Conservation (phyloP, 2,113 vertebrate genomes). For the Sciurus niger region DNA sequence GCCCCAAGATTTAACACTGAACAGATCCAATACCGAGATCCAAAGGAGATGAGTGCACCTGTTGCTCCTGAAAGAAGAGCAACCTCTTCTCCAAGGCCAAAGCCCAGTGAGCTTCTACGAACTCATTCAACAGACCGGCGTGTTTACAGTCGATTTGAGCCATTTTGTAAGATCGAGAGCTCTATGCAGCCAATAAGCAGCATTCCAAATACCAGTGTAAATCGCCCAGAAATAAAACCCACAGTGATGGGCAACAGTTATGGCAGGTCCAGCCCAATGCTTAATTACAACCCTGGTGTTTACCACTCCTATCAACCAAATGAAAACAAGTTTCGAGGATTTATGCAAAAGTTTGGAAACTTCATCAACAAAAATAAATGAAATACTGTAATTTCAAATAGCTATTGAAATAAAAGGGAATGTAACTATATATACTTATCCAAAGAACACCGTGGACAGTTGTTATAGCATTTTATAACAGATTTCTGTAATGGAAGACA, state of each 20-base stretch:
- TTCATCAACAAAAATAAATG: conserved; percentile 94
- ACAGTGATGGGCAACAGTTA: conserved; percentile 86
- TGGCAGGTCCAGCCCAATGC: conserved; percentile 83
- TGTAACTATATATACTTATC: conserved; percentile 65
- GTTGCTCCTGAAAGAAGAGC: conserved; percentile 73
- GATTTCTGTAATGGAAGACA: conserved; percentile 66
- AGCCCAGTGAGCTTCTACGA: conserved; percentile 83
- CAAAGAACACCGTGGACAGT: conserved; percentile 50
- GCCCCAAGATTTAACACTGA: conserved; percentile 93
- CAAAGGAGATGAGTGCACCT: conserved; percentile 74
- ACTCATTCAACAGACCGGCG: conserved; percentile 87
- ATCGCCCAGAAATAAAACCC: conserved; percentile 87
- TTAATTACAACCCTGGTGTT: conserved; percentile 83
- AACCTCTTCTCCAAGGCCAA: conserved; percentile 77
- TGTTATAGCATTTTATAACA: conserved; percentile 68
- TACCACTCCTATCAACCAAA: conserved; percentile 88
- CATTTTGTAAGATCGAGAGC: conserved; percentile 91
- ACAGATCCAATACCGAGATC: conserved; percentile 89
- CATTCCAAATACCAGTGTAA: conserved; percentile 76
- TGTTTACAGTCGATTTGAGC: conserved; percentile 94
- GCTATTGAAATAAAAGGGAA: conserved; percentile 54
- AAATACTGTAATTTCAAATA: conserved; percentile 51
- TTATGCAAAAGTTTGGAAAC: conserved; percentile 95
- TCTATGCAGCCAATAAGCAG: conserved; percentile 74
- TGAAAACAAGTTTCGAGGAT: conserved; percentile 95